These are phyloP conservation scores for Sitodiplosis mosellana DNA, from an alignment of 1,140 invertebrate species.

Conservation along the genomic window DNA sequence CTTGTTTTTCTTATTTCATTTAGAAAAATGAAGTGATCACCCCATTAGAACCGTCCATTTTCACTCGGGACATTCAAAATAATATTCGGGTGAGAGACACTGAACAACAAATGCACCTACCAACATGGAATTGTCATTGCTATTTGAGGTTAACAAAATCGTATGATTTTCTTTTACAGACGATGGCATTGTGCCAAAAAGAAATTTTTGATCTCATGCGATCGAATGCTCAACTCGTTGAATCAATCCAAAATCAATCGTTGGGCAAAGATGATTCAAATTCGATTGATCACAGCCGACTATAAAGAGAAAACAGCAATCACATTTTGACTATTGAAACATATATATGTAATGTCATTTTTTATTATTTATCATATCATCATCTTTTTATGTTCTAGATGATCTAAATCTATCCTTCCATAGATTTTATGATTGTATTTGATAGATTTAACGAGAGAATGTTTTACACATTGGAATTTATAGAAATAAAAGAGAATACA, in stretches of 20 bases:
- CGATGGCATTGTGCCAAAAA: conserved; percentile 16
- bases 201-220: conserved; percentile 16
- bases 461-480: too few species aligned
- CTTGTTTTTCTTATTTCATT: neutral
- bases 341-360: too few species aligned
- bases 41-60: neutral
- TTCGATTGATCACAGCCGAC: neutral
- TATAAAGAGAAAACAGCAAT: neutral
- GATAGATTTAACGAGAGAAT: too few species aligned
- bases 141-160: neutral
- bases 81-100: neutral
- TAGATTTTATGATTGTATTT: too few species aligned
- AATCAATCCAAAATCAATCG: conserved; percentile 11
- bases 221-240: conserved; percentile 14
- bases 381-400: too few species aligned
- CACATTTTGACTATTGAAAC: too few species aligned
- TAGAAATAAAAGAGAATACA: too few species aligned
- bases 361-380: too few species aligned
- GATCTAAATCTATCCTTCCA: too few species aligned
- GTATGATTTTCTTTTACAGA: conserved; percentile 5
- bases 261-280: conserved; percentile 5
- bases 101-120: neutral
- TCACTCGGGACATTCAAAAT: neutral
- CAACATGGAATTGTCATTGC: neutral
- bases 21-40: neutral